A percentile compares a stretch with the other conserved stretches of the same genome.
These are phyloP conservation scores for Holothuria glaberrima DNA, from an alignment of 35 echinoderm and acorn worm species.

Conservation along the genomic window DNA sequence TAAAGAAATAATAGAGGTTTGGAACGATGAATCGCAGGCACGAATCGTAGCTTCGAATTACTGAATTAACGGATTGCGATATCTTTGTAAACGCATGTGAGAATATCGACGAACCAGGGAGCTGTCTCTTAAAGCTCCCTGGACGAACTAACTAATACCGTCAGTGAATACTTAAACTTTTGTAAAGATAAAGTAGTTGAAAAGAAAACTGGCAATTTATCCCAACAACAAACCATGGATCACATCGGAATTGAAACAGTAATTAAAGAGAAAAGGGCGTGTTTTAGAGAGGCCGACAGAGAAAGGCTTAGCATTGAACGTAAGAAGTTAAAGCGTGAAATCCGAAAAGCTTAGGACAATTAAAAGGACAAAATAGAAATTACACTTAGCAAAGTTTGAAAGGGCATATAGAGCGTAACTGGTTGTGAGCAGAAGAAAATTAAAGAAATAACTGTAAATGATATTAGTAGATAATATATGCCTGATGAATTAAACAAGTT, in stretches of 20 bases:
- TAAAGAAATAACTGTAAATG: not conserved
- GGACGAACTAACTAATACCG: not conserved
- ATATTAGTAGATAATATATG: constrained; percentile 3
- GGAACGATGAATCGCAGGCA: not conserved
- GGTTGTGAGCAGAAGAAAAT: constrained; percentile 4
- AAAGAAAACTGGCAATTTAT: constrained; percentile 18
- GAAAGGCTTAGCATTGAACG: not conserved
- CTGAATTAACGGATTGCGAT: not conserved
- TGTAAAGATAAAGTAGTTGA: constrained; percentile 24
- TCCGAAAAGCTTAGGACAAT: no score
- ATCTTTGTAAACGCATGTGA: constrained; percentile 2
- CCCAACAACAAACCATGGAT: constrained; percentile 35
- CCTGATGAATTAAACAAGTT: not conserved
- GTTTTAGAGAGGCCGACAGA: not conserved
- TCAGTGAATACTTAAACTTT: constrained; percentile 28
- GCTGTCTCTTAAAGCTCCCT: no score
- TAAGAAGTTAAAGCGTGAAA: not conserved
- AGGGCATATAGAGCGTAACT: constrained; percentile 20
- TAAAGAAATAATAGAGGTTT: not conserved
- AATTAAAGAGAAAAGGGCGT: constrained; percentile 9
- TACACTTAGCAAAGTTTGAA: not conserved
- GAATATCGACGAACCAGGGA: not conserved
- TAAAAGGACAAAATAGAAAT: not conserved
- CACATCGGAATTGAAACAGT: not conserved
- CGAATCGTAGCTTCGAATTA: not conserved